These are phyloP conservation scores for Camelus dromedarius DNA, from an alignment of 2,113 vertebrate genomes.

Conservation along the genomic window DNA sequence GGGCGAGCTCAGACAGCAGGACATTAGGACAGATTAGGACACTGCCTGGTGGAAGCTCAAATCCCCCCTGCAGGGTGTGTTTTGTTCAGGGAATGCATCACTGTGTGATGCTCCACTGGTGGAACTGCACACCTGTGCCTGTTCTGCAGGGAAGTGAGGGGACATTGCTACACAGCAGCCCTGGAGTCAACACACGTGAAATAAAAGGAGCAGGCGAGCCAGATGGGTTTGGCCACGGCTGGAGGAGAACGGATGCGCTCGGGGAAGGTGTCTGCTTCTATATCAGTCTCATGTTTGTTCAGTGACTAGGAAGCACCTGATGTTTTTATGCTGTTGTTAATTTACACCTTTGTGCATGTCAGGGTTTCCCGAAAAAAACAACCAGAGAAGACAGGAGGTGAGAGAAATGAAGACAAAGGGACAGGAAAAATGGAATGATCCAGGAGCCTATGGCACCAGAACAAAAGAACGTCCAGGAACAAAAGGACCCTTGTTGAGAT, in stretches of 20 bases:
- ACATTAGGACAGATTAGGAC: conserved; percentile 74
- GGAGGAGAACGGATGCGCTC: neutral
- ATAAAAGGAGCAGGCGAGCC: neutral
- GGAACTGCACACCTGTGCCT: conserved; percentile 51
- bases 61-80: conserved; percentile 63
- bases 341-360: neutral
- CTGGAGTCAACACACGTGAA: neutral
- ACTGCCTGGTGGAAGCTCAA: conserved; percentile 64
- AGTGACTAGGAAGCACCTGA: neutral
- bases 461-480: neutral
- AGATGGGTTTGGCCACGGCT: neutral
- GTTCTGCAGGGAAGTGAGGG: conserved; percentile 4
- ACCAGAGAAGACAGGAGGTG: neutral
- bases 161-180: conserved; percentile 46
- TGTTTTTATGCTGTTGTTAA: neutral
- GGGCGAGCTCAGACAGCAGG: neutral
- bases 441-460: neutral
- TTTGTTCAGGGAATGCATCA: conserved; percentile 75
- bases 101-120: conserved; percentile 74
- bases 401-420: conserved; percentile 33
- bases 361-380: conserved; percentile 28
- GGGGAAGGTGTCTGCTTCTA: conserved; percentile 19
- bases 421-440: neutral
- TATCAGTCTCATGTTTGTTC: neutral
- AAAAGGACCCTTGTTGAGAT: neutral